Evolutionary conservation across 2,888 invertebrate genomes (phyloP).

Genomic region (Drosophila diplacantha): DNA sequence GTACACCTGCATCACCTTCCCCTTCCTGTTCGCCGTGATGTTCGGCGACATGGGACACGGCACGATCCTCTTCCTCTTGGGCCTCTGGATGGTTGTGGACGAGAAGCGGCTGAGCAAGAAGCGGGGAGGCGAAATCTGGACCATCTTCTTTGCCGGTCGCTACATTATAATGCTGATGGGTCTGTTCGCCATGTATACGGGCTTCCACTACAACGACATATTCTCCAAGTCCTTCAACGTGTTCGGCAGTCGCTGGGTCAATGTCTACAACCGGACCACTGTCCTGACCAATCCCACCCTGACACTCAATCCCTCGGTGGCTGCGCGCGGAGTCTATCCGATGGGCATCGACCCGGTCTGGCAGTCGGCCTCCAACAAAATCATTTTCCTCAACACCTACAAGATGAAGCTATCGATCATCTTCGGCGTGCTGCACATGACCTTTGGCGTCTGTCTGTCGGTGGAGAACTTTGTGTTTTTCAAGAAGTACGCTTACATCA

Average conservation of each 20-base stretch:
- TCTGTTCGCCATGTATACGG: conserved; percentile 97
- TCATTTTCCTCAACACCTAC: conserved; percentile 94
- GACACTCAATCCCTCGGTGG: conserved; percentile 82
- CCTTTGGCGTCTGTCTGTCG: conserved; percentile 92
- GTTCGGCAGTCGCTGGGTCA: conserved; percentile 91
- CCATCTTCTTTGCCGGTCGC: conserved; percentile 96
- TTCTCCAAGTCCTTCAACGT: conserved; percentile 97
- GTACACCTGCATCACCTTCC: conserved; percentile 93
- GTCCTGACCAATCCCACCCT: conserved; percentile 78
- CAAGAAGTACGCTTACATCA: conserved; percentile 82
- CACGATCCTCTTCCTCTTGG: conserved; percentile 89
- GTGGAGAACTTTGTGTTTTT: conserved; percentile 87
- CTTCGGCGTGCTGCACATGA: conserved; percentile 94
- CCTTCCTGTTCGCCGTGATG: conserved; percentile 96
- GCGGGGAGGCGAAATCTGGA: conserved; percentile 92
- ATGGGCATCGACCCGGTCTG: conserved; percentile 89
- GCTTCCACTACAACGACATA: conserved; percentile 96
- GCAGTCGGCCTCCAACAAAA: conserved; percentile 90
- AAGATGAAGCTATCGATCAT: conserved; percentile 98
- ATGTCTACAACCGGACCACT: conserved; percentile 80
- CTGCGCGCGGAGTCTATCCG: conserved; percentile 80
- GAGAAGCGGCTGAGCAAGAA: conserved; percentile 87
- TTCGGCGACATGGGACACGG: conserved; percentile 97
- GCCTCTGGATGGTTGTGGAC: conserved; percentile 87
- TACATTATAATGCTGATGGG: conserved; percentile 98